Evolutionary conservation across 2,888 invertebrate genomes (phyloP).

Genomic region (Phania funesta): DNA sequence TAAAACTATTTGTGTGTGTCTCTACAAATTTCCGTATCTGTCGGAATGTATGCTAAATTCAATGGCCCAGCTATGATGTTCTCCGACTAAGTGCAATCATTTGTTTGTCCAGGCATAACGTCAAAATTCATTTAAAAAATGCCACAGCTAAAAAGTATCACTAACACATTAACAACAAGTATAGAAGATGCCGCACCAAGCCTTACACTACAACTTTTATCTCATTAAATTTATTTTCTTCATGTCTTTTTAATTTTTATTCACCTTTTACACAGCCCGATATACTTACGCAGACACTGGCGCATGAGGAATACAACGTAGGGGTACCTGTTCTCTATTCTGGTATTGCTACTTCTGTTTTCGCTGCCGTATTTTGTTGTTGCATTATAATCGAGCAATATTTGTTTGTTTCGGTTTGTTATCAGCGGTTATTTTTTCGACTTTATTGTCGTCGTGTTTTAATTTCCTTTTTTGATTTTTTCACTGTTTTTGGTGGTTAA

Average conservation of each 20-base stretch:
- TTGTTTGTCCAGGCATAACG: conserved; percentile 73
- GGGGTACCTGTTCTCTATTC: conserved; percentile 45
- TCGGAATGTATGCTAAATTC: conserved; percentile 54
- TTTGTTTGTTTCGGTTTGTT: conserved; percentile 61
- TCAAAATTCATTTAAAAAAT: conserved; percentile 72
- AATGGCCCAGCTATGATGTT: conserved; percentile 58
- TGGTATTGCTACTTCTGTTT: conserved; percentile 46
- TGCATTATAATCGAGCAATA: conserved; percentile 55
- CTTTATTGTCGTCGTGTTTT: conserved; percentile 61
- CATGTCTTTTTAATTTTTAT: conserved; percentile 57
- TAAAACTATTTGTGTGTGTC: background rate
- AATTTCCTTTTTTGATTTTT: conserved; percentile 27
- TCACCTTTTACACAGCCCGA: conserved; percentile 26
- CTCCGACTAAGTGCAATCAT: conserved; percentile 74
- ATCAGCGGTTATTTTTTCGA: conserved; percentile 49
- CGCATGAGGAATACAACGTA: background rate
- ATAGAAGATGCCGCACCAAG: conserved; percentile 29
- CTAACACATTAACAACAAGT: conserved; percentile 20
- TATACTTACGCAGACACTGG: background rate
- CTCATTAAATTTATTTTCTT: conserved; percentile 67
- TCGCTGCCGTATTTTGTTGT: conserved; percentile 29
- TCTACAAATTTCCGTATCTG: conserved; percentile 12
- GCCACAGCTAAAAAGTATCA: conserved; percentile 38
- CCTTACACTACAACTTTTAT: conserved; percentile 52
- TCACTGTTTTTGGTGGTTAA: conserved; percentile 5